Percentiles rank a stretch among this genome's conserved stretches.
phyloP scores from a whole-genome alignment of 2,113 vertebrate genomes.

The Puntigrus tetrazona region DNA sequence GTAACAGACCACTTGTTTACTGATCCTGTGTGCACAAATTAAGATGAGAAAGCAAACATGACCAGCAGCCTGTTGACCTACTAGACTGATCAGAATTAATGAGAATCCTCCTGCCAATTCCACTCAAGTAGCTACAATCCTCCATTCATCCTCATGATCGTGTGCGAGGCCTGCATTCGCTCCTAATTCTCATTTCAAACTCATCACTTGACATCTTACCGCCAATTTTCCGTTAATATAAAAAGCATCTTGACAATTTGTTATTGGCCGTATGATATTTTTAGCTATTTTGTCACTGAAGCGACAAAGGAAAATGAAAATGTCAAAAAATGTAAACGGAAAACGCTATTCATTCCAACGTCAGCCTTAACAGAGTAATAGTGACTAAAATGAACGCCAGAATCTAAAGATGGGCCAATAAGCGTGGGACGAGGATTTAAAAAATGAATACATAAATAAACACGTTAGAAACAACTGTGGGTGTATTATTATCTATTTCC shows the following conservation, averaged over 20 bases:
- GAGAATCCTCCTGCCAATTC: conserved; percentile 57
- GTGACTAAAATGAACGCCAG: background rate
- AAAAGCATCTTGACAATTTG: background rate
- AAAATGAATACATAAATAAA: conserved; percentile 17
- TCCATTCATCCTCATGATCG: conserved; percentile 22
- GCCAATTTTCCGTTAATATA: background rate
- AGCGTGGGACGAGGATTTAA: conserved; percentile 10
- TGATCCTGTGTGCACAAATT: conserved; percentile 61
- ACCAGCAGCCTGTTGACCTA: conserved; percentile 57
- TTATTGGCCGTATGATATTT: background rate
- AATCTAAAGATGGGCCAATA: conserved; percentile 15
- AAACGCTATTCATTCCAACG: background rate
- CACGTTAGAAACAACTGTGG: conserved; percentile 25
- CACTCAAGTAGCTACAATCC: conserved; percentile 25
- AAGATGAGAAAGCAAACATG: conserved; percentile 59
- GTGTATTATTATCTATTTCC: conserved; percentile 11
- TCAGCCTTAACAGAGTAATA: background rate
- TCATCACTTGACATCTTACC: background rate
- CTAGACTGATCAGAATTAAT: conserved; percentile 54
- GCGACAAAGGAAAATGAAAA: background rate
- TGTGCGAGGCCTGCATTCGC: background rate
- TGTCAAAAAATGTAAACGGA: background rate
- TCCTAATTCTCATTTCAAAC: conserved; percentile 9
- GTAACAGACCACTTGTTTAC: conserved; percentile 64
- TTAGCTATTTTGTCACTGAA: background rate